These are phyloP conservation scores for Lepisosteus oculatus DNA, from an alignment of 2,113 vertebrate species.

Conservation along the genomic window DNA sequence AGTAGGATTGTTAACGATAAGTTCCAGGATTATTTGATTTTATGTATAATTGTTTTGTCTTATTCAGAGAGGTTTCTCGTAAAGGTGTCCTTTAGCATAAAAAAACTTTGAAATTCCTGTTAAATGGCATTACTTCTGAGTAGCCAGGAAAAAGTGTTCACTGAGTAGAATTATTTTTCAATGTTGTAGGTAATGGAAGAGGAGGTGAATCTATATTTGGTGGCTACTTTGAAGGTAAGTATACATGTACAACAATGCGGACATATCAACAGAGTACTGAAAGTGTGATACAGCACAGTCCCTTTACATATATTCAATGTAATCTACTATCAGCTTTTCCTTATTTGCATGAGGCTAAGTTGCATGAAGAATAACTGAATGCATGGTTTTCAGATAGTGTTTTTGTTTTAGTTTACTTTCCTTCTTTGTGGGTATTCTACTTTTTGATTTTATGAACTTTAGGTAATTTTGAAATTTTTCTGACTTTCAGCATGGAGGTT, in stretches of 20 bases:
- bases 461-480: slow-evolving; percentile 38
- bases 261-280: slow-evolving; percentile 6
- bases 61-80: too few relatives aligned
- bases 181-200: slow-evolving; percentile 86
- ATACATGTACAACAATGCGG: slow-evolving; percentile 14
- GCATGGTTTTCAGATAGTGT: slow-evolving; percentile 64
- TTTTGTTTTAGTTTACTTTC: slow-evolving; percentile 28
- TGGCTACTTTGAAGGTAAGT: slow-evolving; percentile 98
- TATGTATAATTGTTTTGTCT: too few relatives aligned
- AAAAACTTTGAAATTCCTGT: too few relatives aligned
- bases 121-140: too few relatives aligned
- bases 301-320: slow-evolving; percentile 19
- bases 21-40: too few relatives aligned
- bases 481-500: slow-evolving; percentile 95
- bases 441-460: slow-evolving; percentile 39
- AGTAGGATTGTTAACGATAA: too few relatives aligned
- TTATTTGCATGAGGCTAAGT: slow-evolving; percentile 77
- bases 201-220: slow-evolving; percentile 97
- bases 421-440: slow-evolving; percentile 38
- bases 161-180: slow-evolving; percentile 1
- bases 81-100: too few relatives aligned
- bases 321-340: slow-evolving; percentile 35
- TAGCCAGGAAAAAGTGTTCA: too few relatives aligned
- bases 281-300: slow-evolving; percentile 9
- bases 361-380: slow-evolving; percentile 77